Base-by-base conservation (phyloP, 2,888 invertebrate species). In the Lithodes maja region DNA sequence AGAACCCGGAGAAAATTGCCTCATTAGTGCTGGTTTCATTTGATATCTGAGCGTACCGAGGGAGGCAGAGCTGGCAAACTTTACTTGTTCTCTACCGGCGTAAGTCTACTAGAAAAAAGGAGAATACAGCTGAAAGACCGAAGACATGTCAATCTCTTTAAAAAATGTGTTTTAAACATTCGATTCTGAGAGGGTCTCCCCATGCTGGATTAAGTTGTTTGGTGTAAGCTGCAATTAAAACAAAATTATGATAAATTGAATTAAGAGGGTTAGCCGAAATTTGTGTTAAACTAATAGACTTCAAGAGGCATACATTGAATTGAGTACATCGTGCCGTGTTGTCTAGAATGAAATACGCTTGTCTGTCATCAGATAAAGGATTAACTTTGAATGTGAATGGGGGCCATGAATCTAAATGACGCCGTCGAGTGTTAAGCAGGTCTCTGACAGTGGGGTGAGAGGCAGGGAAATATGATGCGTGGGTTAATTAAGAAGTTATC, bases 11-110 rank as follows among this genome's bases (percentile, higher is more conserved):
- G 78, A 50, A 71, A 86, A 86, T 71, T 69, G 80, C 69, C 85
- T 69, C 80, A 86, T 86, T 86, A 86, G 49, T 54, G 85, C 33
- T 69, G 79, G 33, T 80, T 54, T 79, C 69, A 86, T 86, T 53
- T 86, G 85, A 80, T 53, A 80, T 80, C 79, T 69, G 52, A 49
- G 33, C 33, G 80, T n/a, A 68, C 50, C 78, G 54, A 5, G 78
- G 55, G 61, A 52, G n/a, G 68, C 54, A 55, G 15, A 77, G 50
- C 71, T 69, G n/a, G 74, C 33, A 33, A 33, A 83, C 53, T 53
- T 83, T 69, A 68, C 68, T n/a, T 50, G n/a, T 82, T 61, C 55
- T 33, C 52, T 71, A 69, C 61, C 7, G 61, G 61, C 12, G 61
- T 61, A 7, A 5, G 1, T 61, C 61, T 61, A 61, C 5, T 7